These are phyloP conservation scores for Panurus biarmicus DNA, from an alignment of 2,113 vertebrate genomes.

Conservation along the genomic window DNA sequence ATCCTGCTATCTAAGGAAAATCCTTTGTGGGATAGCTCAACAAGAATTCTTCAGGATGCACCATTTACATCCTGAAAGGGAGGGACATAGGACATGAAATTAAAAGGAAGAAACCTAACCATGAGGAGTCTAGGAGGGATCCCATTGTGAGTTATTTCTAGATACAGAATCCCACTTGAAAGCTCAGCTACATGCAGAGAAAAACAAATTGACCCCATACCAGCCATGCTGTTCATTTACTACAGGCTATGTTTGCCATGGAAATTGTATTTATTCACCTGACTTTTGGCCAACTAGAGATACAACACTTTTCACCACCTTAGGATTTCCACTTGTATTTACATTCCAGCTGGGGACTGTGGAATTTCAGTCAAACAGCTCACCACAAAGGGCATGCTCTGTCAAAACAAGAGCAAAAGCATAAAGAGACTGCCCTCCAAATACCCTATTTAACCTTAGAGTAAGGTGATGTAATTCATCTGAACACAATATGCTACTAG, in stretches of 20 bases:
- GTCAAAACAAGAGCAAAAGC: constrained; percentile 3
- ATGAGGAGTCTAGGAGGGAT: not conserved
- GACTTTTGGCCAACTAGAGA: not conserved
- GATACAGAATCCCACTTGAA: not conserved
- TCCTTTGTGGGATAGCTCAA: not conserved
- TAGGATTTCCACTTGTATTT: not conserved
- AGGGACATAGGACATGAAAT: not conserved
- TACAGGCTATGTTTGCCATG: not conserved
- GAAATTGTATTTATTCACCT: constrained; percentile 26
- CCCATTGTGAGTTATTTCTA: not conserved
- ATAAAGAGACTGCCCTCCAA: not conserved
- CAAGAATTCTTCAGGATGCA: not conserved
- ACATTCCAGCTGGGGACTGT: not conserved
- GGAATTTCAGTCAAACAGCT: not conserved
- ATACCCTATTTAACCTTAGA: not conserved
- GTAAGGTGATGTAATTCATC: not conserved
- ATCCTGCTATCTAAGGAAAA: not conserved
- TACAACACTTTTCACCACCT: constrained; percentile 1
- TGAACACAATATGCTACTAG: not conserved
- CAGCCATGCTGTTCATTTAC: not conserved
- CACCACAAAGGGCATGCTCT: not conserved
- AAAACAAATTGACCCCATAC: not conserved
- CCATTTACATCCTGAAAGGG: not conserved
- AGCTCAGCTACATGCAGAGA: not conserved
- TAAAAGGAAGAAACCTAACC: not conserved